A percentile compares a stretch with the other conserved stretches of the same genome.
These are phyloP conservation scores for Triops longicaudatus DNA, from an alignment of 1,140 invertebrate genomes.

Conservation along the genomic window DNA sequence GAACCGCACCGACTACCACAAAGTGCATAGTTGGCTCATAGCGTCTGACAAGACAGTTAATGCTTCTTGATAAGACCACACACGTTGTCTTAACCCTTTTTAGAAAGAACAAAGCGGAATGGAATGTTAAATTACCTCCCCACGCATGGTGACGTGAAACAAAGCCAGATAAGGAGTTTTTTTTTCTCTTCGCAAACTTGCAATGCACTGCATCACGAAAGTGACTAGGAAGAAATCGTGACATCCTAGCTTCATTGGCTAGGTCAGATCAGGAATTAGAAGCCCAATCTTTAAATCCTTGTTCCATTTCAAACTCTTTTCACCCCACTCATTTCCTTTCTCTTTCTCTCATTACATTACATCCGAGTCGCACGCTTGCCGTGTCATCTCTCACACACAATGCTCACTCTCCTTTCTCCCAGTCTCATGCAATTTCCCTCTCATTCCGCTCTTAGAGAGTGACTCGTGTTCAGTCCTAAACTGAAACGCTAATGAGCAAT, in stretches of 20 bases:
- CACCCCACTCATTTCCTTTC: not conserved
- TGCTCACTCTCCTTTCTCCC: too few relatives aligned
- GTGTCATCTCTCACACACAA: not conserved
- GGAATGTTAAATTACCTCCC: constrained; percentile 15
- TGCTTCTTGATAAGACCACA: constrained; percentile 15
- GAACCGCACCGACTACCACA: not conserved
- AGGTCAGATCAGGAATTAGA: not conserved
- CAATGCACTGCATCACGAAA: not conserved
- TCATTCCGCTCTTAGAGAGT: too few relatives aligned
- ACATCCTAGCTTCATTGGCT: not conserved
- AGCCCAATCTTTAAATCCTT: not conserved
- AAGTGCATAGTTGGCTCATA: not conserved
- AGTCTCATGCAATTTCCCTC: too few relatives aligned
- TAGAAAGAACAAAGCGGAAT: not conserved
- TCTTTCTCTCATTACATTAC: not conserved
- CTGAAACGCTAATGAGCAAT: not conserved
- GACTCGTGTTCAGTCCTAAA: not conserved
- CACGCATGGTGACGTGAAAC: constrained; percentile 8
- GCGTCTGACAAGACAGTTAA: constrained; percentile 3
- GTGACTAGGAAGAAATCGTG: not conserved
- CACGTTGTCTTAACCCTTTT: not conserved
- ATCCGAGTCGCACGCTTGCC: not conserved
- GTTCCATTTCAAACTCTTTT: not conserved
- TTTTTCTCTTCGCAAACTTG: not conserved
- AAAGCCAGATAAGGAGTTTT: not conserved